phyloP scores from a whole-genome alignment of 2,113 vertebrate species.

The Labeo rohita region DNA sequence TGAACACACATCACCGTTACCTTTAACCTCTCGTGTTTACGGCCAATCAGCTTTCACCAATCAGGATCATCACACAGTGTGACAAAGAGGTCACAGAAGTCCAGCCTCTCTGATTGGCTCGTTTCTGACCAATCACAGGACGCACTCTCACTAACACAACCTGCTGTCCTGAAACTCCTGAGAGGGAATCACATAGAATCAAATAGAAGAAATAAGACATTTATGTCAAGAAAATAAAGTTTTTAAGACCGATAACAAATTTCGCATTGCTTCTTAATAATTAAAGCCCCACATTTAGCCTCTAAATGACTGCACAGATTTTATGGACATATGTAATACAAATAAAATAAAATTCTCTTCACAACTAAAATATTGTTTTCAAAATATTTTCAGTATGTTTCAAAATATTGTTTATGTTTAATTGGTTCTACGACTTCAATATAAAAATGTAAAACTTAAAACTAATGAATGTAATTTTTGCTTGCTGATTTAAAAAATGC shows the following conservation, averaged over 20 bases:
- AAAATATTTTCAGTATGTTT: no score
- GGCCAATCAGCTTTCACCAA: conserved; percentile 9
- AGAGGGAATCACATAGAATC: background rate
- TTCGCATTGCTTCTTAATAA: no score
- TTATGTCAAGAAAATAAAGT: no score
- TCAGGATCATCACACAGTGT: background rate
- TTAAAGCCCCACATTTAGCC: no score
- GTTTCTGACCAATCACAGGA: background rate
- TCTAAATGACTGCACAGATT: no score
- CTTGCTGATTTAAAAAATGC: background rate
- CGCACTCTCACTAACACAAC: background rate
- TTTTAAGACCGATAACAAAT: no score
- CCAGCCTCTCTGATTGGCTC: background rate
- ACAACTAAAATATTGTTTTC: no score
- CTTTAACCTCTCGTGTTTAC: background rate
- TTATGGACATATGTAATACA: no score
- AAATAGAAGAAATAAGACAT: background rate
- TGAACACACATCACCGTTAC: background rate
- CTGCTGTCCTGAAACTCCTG: background rate
- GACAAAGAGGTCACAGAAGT: background rate
- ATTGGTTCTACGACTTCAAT: no score
- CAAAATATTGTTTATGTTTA: no score
- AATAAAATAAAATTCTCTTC: no score
- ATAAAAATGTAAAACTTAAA: no score
- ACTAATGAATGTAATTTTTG: background rate